Evolutionary conservation across 2,888 invertebrate genomes (phyloP).

Genomic region (Nemurella pictetii): DNA sequence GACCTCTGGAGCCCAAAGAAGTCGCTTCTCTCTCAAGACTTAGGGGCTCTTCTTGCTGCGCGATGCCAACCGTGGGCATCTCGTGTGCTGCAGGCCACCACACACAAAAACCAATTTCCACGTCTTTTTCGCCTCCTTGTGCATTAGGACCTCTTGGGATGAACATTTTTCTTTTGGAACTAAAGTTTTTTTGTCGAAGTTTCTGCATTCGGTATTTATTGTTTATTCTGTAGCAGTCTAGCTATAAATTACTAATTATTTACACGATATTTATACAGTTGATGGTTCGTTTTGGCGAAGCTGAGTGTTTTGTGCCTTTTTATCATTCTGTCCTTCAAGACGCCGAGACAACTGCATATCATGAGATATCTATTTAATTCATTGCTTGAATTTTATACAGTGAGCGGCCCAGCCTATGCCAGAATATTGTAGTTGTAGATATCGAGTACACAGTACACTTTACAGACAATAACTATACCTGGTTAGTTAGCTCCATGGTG

Average conservation of each 20-base stretch:
- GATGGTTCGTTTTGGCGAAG: not conserved
- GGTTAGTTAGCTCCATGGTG: too few species aligned
- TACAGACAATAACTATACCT: too few species aligned
- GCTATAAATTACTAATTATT: too few species aligned
- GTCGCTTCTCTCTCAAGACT: not conserved
- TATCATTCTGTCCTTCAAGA: not conserved
- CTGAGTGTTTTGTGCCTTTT: not conserved
- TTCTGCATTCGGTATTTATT: not conserved
- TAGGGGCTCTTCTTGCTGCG: not conserved
- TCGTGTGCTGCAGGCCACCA: not conserved
- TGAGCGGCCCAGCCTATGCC: too few species aligned
- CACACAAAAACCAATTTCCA: slow-evolving; percentile 35
- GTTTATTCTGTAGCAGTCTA: too few species aligned
- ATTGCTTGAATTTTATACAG: not conserved
- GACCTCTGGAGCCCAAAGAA: not conserved
- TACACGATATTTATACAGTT: too few species aligned
- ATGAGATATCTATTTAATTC: not conserved
- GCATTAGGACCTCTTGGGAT: not conserved
- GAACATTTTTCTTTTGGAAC: not conserved
- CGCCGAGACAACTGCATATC: not conserved
- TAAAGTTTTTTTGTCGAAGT: not conserved
- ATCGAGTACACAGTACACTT: too few species aligned
- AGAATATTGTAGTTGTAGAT: too few species aligned
- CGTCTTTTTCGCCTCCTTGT: slow-evolving; percentile 14
- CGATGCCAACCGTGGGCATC: not conserved